Evolutionary conservation across 2,797 vertebrate species (phyloP), one percentile per base, ranked within the genome.

Genomic region (Scyliorhinus canicula): DNA sequence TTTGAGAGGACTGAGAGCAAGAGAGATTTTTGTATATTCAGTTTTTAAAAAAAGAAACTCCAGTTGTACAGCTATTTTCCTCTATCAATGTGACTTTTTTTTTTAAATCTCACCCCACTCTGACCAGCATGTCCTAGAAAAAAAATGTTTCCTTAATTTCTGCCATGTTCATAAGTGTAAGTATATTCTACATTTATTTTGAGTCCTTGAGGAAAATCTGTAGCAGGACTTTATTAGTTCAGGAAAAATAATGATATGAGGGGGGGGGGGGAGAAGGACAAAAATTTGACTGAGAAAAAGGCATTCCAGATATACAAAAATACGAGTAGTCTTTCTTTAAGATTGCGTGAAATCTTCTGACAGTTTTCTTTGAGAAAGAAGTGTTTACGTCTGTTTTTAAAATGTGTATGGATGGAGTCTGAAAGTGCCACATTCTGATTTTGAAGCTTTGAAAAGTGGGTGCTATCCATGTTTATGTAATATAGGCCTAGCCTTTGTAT

Each of bases 281-380:
- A 74, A 44, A 31, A 93, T 52, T 71, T 93, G 52, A 60, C 26
- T 52, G 28, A 28, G 44, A 71, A 71, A 71, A 93, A 93, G 65
- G 65, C 93, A 93, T 93, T 93, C 93, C 93, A 93, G 67, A 69
- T 93, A n/a, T n/a, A 71, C 93, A 93, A 52, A 93, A 93, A 71
- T 93, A 11, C 69, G 65, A 93, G 91, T 93, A 93, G 91, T 93
- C 91, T 93, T 93, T 93, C 60, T 93, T 28, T 69, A 69, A 93
- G 91, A 69, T 50, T 71, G 93, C 44, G 44, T 71, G 93, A 71
- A 93, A 93, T 71, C 93, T 93, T 93, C 93, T 12, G 69, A 93
- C 71, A 24, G 2, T 44, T 91, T 82, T 47, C 44, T 82, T 82
- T 82, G n/a, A 77, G 40, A 77, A 40, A 40, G n/a, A 40, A 24